Evolutionary conservation across 2,888 invertebrate genomes (phyloP).

Genomic region (Hetaerina titia): DNA sequence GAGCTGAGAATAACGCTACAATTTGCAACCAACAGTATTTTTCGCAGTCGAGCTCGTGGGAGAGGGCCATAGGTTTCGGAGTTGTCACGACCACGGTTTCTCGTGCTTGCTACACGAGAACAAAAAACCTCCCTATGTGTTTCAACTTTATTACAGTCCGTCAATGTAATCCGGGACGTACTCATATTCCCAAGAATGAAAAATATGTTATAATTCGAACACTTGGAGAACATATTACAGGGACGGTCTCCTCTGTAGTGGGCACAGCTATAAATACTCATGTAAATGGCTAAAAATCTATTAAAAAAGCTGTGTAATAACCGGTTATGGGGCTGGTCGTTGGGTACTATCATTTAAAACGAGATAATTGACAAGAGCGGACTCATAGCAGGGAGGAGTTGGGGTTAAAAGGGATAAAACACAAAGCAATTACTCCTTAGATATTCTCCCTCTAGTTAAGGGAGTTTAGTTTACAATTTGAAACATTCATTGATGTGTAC

Average conservation of each 20-base stretch:
- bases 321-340: too few species aligned
- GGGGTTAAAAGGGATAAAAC: too few species aligned
- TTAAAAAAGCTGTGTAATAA: too few species aligned
- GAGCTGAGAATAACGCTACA: not conserved
- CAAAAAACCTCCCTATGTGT: not conserved
- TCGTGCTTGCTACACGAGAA: not conserved
- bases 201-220: not conserved
- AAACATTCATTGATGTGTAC: too few species aligned
- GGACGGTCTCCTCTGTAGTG: not conserved
- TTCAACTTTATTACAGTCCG: not conserved
- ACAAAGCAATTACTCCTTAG: too few species aligned
- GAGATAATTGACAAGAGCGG: too few species aligned
- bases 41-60: not conserved
- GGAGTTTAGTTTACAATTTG: too few species aligned
- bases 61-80: not conserved
- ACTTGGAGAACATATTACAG: not conserved
- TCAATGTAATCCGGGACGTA: not conserved
- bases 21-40: not conserved
- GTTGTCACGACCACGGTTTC: not conserved
- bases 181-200: not conserved
- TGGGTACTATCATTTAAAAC: too few species aligned
- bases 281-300: not conserved
- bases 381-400: too few species aligned
- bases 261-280: not conserved
- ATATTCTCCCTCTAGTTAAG: too few species aligned